Conservation (phyloP, 37 sponge, comb jelly and placozoan species). For the Spongia lamella region DNA sequence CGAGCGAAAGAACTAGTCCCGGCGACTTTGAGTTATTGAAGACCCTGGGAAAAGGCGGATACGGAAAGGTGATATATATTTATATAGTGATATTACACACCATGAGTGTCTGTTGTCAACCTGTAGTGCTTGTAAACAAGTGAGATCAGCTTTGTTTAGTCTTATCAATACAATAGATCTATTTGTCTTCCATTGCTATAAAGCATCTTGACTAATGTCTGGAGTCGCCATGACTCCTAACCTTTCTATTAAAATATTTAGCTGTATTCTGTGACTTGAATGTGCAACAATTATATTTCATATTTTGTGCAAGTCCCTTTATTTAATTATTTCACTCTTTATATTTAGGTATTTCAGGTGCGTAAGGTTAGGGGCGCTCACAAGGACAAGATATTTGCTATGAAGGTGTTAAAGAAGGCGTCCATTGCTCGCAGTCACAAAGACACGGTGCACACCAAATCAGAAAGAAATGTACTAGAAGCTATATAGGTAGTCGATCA, state of each 20-base stretch:
- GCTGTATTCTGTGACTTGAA: too few relatives aligned
- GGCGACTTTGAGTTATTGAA: conserved; percentile 88
- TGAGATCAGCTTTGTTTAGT: too few relatives aligned
- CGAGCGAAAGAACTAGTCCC: conserved; percentile 85
- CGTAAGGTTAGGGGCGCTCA: conserved; percentile 80
- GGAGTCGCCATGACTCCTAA: too few relatives aligned
- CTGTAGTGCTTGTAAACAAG: too few relatives aligned
- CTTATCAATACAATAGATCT: too few relatives aligned
- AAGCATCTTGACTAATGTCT: too few relatives aligned
- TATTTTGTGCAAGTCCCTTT: too few relatives aligned
- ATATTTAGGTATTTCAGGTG: conserved; percentile 84
- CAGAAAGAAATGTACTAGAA: conserved; percentile 93
- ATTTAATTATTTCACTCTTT: conserved; percentile 7
- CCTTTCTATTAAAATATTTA: too few relatives aligned
- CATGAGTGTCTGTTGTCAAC: conserved; percentile 8
- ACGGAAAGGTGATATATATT: conserved; percentile 79
- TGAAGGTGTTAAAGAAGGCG: conserved; percentile 97
- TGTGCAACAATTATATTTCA: too few relatives aligned
- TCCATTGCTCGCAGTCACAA: conserved; percentile 90
- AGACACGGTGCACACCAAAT: conserved; percentile 95
- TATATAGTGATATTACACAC: too few relatives aligned
- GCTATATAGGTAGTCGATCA: conserved; percentile 73
- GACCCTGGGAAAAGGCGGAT: conserved; percentile 96
- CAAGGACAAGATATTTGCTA: conserved; percentile 77
- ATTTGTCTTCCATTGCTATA: too few relatives aligned